Base-by-base conservation (phyloP, 2,113 vertebrate genomes). In the Bubo blakistoni region DNA sequence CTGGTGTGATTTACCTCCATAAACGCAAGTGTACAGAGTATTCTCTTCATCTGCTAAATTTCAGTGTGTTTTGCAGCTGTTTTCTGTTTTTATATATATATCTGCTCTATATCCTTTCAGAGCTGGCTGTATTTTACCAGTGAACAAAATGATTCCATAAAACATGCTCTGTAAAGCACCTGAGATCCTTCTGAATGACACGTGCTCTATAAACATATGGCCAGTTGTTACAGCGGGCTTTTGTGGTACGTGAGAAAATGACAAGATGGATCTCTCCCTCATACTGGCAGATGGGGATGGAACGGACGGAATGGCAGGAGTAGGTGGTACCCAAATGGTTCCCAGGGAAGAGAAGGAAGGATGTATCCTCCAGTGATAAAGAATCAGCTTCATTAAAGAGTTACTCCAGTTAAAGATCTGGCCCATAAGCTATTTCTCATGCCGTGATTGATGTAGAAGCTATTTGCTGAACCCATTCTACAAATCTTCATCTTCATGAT, bases 171-270 rank as follows among this genome's bases (percentile, higher is more conserved):
- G 54, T 42, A 55, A 74, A 55, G 67, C 80, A 40, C 7, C 8
- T 11, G 40, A 46, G 81, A 40, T 38, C 16, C n/a, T 61, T 84
- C 42, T 7, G 26, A 63, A 47, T 30, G 26, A 27, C 16, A 30
- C 0, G 0, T 54, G 40, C 58, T 70, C 55, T 25, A 3, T 26
- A 34, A 83, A 46, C 0, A 1, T 34, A 30, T 5, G 44, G 24
- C 27, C 66, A 44, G 36, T 52, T 71, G 34, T 61, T 70, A 7
- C 7, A 79, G 54, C 0, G 1, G 59, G 20, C 13, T 58, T 77
- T 80, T 69, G 25, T 20, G 49, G 38, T 44, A 17, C 4, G 2
- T 22, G 69, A 78, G 29, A 57, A 47, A 55, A 14, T 0, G 25
- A 5, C 22, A 18, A 38, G 79, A 66, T 11, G 20, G 74, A 59